A percentile compares a stretch with the other conserved stretches of the same genome.
These are phyloP conservation scores for Schizothorax lantsangensis DNA, from an alignment of 2,797 vertebrate species.

Conservation along the genomic window DNA sequence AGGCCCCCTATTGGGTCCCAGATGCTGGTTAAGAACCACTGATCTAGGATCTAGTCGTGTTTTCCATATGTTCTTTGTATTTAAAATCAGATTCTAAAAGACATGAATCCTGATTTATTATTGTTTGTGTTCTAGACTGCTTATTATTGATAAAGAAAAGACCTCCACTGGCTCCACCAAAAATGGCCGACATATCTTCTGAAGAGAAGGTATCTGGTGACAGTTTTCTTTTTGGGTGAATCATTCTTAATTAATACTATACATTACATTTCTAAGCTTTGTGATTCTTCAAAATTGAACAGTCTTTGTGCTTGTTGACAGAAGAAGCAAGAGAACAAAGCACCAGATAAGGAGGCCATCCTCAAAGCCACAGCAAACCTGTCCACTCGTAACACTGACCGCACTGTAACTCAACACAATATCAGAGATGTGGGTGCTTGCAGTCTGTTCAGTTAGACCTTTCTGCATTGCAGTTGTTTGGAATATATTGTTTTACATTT, in stretches of 20 bases:
- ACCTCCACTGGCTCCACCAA: slow-evolving; percentile 83
- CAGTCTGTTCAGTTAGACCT: background rate
- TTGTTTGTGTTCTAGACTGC: slow-evolving; percentile 76
- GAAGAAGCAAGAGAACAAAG: slow-evolving; percentile 97
- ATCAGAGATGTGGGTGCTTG: slow-evolving; percentile 89
- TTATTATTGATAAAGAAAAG: slow-evolving; percentile 90
- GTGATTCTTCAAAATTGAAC: background rate
- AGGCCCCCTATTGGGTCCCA: too few species aligned
- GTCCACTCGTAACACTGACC: slow-evolving; percentile 85
- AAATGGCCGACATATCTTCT: slow-evolving; percentile 89
- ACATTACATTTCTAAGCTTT: background rate
- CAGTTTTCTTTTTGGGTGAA: slow-evolving; percentile 5
- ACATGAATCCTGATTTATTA: background rate
- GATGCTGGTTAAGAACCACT: background rate
- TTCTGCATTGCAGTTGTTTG: background rate
- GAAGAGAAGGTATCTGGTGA: slow-evolving; percentile 88
- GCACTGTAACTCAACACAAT: slow-evolving; percentile 89
- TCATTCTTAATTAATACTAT: background rate
- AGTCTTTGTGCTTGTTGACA: slow-evolving; percentile 60
- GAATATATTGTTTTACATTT: background rate
- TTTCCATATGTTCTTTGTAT: slow-evolving; percentile 2
- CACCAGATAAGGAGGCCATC: slow-evolving; percentile 96
- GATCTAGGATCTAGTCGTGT: background rate
- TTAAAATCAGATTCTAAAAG: slow-evolving; percentile 14
- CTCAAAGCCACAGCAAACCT: slow-evolving; percentile 89